phyloP scores from a whole-genome alignment of 2,113 vertebrate genomes.

The Hystrix brachyura region DNA sequence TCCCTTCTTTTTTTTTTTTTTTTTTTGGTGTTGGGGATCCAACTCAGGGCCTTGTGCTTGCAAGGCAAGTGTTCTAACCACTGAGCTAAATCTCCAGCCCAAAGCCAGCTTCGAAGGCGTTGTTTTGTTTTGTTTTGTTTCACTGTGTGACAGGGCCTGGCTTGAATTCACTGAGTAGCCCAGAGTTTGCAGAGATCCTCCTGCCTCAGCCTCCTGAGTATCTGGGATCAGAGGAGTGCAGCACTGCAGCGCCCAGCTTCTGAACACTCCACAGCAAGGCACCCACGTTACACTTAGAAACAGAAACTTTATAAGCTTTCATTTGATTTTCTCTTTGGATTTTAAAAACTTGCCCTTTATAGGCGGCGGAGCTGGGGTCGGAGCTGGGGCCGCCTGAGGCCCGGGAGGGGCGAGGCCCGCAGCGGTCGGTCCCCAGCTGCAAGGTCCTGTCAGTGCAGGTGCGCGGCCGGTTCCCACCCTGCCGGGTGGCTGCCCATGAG shows the following conservation, averaged over 20 bases:
- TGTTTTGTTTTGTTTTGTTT: neutral
- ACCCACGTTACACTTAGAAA: neutral
- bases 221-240: neutral
- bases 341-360: neutral
- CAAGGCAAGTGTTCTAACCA: too few species aligned
- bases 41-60: too few species aligned
- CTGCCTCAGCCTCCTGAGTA: neutral
- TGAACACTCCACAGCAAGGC: neutral
- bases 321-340: neutral
- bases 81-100: too few species aligned
- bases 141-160: neutral
- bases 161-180: neutral
- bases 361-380: neutral
- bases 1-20: neutral
- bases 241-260: too few species aligned
- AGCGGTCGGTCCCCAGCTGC: neutral
- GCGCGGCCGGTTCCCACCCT: neutral
- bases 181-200: neutral
- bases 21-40: too few species aligned
- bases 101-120: neutral
- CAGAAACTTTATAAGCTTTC: neutral
- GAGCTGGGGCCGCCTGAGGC: neutral
- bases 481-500: neutral
- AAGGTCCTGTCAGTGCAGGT: neutral
- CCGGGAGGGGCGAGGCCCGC: neutral